A percentile compares a stretch with the other conserved stretches of the same genome.
Conservation (phyloP, 2,113 vertebrate species). For the Actinemys pallida region DNA sequence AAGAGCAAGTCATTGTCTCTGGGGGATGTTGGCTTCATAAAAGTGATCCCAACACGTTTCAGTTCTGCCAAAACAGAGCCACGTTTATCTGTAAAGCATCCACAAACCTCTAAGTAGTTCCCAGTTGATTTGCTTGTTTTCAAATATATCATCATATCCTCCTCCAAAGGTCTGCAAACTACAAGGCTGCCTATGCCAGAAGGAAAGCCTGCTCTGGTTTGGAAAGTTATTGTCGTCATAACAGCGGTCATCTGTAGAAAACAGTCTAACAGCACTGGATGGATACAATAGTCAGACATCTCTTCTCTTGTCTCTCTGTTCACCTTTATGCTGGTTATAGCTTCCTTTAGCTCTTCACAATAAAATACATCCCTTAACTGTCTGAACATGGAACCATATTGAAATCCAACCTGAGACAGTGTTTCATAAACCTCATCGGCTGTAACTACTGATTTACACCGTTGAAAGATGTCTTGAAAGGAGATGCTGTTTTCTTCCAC, state of each 20-base stretch:
- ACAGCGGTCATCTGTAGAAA: conserved; percentile 87
- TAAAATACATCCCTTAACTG: conserved; percentile 81
- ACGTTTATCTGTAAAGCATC: conserved; percentile 82
- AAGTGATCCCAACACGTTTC: conserved; percentile 78
- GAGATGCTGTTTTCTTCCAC: conserved; percentile 80
- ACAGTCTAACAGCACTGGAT: conserved; percentile 88
- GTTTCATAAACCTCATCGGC: conserved; percentile 79
- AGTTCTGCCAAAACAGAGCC: conserved; percentile 85
- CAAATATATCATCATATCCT: conserved; percentile 88
- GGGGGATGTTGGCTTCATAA: conserved; percentile 67
- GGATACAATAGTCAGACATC: conserved; percentile 83
- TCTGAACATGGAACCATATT: conserved; percentile 83
- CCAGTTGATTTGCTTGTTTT: conserved; percentile 74
- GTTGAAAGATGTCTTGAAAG: conserved; percentile 73
- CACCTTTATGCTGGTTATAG: conserved; percentile 80
- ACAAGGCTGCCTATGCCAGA: conserved; percentile 83
- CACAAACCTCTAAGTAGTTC: conserved; percentile 85
- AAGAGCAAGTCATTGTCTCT: conserved; percentile 81
- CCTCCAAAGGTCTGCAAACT: conserved; percentile 78
- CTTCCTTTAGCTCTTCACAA: conserved; percentile 86
- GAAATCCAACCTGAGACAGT: conserved; percentile 82
- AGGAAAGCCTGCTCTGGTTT: conserved; percentile 79
- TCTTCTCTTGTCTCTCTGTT: conserved; percentile 72
- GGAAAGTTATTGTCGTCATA: conserved; percentile 52
- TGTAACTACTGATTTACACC: conserved; percentile 78